Conservation (phyloP, 2,113 vertebrate species). For the Myiagra hebetior region DNA sequence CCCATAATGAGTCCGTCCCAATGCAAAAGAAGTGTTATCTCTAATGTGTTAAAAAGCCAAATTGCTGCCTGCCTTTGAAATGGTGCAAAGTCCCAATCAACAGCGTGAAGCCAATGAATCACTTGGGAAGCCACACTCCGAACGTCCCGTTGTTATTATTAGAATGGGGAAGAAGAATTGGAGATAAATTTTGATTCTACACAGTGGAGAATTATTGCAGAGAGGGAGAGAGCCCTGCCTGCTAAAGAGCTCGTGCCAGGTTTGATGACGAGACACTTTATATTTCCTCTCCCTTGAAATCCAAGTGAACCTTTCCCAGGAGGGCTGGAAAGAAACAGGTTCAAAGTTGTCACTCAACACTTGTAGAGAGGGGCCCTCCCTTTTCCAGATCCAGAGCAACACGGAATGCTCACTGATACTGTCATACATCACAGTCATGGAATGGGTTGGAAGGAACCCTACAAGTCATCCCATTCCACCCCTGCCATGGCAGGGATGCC, state of each 20-base stretch:
- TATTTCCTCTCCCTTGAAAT: conserved; percentile 24
- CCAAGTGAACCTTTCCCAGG: not conserved
- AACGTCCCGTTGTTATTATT: not conserved
- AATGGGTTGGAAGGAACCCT: not conserved
- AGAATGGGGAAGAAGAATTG: not conserved
- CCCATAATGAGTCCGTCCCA: conserved; percentile 18
- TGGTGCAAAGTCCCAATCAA: not conserved
- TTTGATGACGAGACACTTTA: not conserved
- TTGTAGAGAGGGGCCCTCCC: not conserved
- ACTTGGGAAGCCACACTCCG: not conserved
- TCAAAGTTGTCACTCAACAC: not conserved
- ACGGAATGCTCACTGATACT: not conserved
- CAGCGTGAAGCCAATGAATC: not conserved
- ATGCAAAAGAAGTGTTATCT: conserved; percentile 11
- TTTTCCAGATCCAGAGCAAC: not conserved
- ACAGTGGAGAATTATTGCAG: not conserved
- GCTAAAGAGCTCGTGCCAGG: not conserved
- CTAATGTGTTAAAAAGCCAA: not conserved
- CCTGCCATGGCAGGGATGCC: not conserved
- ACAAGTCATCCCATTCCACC: not conserved
- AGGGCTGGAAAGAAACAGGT: not conserved
- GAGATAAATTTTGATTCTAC: conserved; percentile 13
- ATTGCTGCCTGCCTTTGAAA: conserved; percentile 26
- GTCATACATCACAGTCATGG: not conserved
- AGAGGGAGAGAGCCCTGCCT: not conserved